Conservation (phyloP, 2,797 vertebrate genomes). For the Halcyon chelicuti region DNA sequence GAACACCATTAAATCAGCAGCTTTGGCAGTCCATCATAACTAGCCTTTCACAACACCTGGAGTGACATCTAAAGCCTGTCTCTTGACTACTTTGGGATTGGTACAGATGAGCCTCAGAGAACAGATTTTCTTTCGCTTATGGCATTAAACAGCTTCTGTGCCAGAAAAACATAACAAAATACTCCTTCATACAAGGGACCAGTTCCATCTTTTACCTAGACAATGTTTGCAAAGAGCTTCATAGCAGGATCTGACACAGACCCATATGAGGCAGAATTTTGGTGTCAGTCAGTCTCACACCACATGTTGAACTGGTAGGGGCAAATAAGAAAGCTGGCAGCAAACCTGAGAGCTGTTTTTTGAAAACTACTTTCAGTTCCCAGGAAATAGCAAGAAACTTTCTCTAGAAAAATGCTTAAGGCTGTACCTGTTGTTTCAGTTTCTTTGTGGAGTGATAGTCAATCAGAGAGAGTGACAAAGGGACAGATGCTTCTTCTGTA, state of each 20-base stretch:
- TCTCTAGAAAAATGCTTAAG: neutral
- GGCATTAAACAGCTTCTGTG: neutral
- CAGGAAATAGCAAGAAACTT: neutral
- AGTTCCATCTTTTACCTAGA: neutral
- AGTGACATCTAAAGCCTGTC: neutral
- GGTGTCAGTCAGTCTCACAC: neutral
- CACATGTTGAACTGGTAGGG: neutral
- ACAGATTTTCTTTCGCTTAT: neutral
- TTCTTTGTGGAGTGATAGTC: constrained; percentile 89
- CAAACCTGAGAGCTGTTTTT: neutral
- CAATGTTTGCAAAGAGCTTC: neutral
- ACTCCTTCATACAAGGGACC: neutral
- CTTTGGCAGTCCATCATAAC: neutral
- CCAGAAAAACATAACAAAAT: neutral
- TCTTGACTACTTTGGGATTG: neutral
- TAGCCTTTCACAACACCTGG: neutral
- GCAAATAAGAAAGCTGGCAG: neutral
- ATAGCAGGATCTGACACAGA: neutral
- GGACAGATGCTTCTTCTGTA: constrained; percentile 82
- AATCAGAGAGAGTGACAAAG: constrained; percentile 89
- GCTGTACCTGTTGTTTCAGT: constrained; percentile 87
- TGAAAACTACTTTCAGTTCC: neutral
- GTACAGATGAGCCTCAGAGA: neutral
- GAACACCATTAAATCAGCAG: neutral
- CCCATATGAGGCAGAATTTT: neutral